Evolutionary conservation across 2,888 invertebrate genomes (phyloP), one percentile per base, ranked within the genome.

Genomic region (Eucera pruinosa): DNA sequence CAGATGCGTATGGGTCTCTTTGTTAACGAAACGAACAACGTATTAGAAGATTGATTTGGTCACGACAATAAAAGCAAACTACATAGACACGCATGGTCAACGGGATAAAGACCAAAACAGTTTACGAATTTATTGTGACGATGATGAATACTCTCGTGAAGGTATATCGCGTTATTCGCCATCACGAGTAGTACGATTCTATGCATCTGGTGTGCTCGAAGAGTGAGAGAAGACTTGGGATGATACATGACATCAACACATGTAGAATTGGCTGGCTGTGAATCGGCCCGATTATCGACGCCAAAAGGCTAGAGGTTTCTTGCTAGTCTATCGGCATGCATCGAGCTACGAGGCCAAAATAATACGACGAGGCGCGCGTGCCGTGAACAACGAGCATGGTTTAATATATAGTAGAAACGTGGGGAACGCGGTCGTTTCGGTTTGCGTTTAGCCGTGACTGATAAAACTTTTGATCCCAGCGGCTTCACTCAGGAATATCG

Each of bases 211-310:
- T 52, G 58, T 55, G 57, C 33, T 48, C 58, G 30, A 39, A 47
- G 60, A 62, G 58, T 45, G 57, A 33, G 27, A 25, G 23, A 52
- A 47, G 36, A 6, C 43, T 60, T 27, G 47, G 62, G 13, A n/a
- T 33, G 45, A 57, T 36, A 47, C n/a, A 79, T 43, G 20, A 50
- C 20, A 57, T 60, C 43, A 36, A 61, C 48, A 57, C 70, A 79
- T 69, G 33, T 78, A 81, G 76, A 83, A 82, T 55, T 84, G 85
- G 82, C 78, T 85, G 75, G 86, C 77, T 68, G 62, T 50, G 64
- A 55, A 77, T 75, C 71, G 66, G 54, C 33, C 52, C 70, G 64
- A 80, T 65, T 64, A 48, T 76, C 72, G 72, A 78, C 67, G 73
- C 72, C 67, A 20, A 58, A 67, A 65, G 75, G 52, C 81, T 83